Base-by-base conservation (phyloP, 2,888 invertebrate genomes). In the Diaphora mendica region DNA sequence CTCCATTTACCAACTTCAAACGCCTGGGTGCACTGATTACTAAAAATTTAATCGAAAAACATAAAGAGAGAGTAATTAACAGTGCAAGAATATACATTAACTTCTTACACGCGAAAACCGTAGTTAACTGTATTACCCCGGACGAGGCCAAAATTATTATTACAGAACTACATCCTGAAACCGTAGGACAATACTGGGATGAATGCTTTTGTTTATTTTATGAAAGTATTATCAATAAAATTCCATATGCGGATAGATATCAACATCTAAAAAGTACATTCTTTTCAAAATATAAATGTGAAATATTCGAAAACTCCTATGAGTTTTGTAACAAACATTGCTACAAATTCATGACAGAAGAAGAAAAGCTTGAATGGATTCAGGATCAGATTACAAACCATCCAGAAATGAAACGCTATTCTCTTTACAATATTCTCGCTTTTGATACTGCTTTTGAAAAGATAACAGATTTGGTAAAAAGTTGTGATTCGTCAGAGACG, bases 311-410 rank as follows among this genome's bases (percentile, higher is more conserved):
- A 84, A 89, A 83, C 77, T 71, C 64, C 20, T 55, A 73, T n/a
- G 20, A 77, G 0, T 93, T 93, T 78, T 89, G 88, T 78, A 33
- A 79, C 0, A 74, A 71, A 9, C 51, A 81, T 1, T 88, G 83
- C 71, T 90, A 87, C 74, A 74, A 82, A 44, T 74, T 91, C 30
- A 89, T 93, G 85, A 88, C 89, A 13, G n/a, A 42, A 23, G 81
- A 86, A 33, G 87, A 91, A 70, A 85, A 75, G 76, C 90, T 92
- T 82, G 64, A 72, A 64, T 93, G 92, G 92, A 91, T 92, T n/a
- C 76, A 91, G 30, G 75, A 79, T 35, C 88, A 93, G 55, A 77
- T 92, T 71, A 84, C 87, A 55, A 86, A 81, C 71, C 82, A 83
- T 51, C 77, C 82, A 48, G 91, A 91, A 71, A 70, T 89, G 44